Evolutionary conservation across 2,113 vertebrate genomes (phyloP).

Genomic region (Pachycephala philippinensis): DNA sequence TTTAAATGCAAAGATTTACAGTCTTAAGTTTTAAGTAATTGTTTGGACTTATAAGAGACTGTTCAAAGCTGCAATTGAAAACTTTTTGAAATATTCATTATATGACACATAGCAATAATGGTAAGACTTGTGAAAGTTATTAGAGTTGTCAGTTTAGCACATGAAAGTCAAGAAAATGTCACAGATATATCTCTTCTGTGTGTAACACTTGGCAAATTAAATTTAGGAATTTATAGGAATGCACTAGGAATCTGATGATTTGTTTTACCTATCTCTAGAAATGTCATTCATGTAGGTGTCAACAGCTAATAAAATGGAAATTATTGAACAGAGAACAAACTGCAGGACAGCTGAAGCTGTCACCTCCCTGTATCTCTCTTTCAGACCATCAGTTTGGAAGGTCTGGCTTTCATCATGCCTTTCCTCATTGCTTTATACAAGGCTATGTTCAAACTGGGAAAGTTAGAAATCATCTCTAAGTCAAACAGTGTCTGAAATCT

Average conservation of each 20-base stretch:
- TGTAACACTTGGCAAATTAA: not conserved
- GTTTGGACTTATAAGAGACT: not conserved
- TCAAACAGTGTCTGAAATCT: conserved; percentile 83
- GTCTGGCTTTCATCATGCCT: conserved; percentile 21
- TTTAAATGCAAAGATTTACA: not conserved
- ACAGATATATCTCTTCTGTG: not conserved
- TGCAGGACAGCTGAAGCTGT: not conserved
- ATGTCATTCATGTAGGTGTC: not conserved
- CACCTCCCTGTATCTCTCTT: not conserved
- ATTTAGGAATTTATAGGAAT: not conserved
- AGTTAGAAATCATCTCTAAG: conserved; percentile 82
- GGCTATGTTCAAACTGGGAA: conserved; percentile 89
- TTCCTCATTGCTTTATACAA: conserved; percentile 85
- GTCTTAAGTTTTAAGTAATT: not conserved
- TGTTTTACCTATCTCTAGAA: not conserved
- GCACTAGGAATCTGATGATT: not conserved
- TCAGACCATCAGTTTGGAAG: not conserved
- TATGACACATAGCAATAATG: not conserved
- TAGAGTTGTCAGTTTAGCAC: not conserved
- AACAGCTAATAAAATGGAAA: not conserved
- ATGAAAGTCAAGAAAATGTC: not conserved
- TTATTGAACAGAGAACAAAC: not conserved
- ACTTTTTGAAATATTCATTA: not conserved
- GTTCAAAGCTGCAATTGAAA: not conserved
- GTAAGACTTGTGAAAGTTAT: not conserved